Conservation (phyloP, 2,888 invertebrate species). For the Lasius fuliginosus region DNA sequence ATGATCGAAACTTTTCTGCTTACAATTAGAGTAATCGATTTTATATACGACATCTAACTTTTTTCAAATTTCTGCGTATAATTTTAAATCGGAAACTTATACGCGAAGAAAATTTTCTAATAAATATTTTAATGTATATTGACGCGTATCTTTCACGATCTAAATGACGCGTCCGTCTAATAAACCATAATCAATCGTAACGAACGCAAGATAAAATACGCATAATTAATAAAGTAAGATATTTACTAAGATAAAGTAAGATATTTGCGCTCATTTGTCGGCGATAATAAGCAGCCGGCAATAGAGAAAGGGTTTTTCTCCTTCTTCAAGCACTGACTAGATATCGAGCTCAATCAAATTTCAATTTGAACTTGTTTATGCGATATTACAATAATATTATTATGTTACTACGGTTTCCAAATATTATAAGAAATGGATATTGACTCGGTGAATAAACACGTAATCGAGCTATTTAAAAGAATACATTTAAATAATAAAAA, state of each 20-base stretch:
- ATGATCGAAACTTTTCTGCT: neutral
- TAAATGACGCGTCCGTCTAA: too few relatives aligned
- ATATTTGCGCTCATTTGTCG: too few relatives aligned
- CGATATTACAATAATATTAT: neutral
- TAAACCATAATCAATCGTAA: too few relatives aligned
- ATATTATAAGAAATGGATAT: conserved; percentile 20
- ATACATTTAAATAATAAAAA: neutral
- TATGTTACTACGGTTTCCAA: neutral
- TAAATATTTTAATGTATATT: too few relatives aligned
- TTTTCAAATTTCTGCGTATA: neutral
- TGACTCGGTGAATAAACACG: neutral
- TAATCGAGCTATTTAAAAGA: neutral
- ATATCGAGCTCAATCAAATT: neutral
- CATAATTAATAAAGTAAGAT: too few relatives aligned
- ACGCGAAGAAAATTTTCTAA: too few relatives aligned
- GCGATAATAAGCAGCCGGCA: neutral
- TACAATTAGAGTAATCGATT: neutral
- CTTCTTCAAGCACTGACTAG: too few relatives aligned
- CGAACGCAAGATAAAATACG: too few relatives aligned
- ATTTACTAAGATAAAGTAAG: too few relatives aligned
- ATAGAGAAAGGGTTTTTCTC: neutral
- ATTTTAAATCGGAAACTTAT: neutral
- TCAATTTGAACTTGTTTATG: neutral
- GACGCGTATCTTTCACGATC: too few relatives aligned
- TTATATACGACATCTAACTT: neutral